A percentile compares a stretch with the other conserved stretches of the same genome.
Evolutionary conservation across 2,888 invertebrate species (phyloP).

Genomic region (Lycia hirtaria): DNA sequence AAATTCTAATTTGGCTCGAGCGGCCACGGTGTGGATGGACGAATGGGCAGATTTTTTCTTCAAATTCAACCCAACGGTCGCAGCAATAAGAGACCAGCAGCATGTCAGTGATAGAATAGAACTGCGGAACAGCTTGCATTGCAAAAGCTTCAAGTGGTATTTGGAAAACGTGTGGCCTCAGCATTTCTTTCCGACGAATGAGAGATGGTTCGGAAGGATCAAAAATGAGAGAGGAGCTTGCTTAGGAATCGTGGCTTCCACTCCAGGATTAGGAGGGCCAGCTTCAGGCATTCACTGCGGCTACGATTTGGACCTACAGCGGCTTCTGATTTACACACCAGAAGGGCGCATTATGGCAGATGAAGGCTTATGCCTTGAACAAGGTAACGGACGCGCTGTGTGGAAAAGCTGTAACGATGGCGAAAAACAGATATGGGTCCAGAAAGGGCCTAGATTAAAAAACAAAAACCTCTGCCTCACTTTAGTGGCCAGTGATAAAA

Average conservation of each 20-base stretch:
- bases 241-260: slow-evolving; percentile 72
- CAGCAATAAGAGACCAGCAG: slow-evolving; percentile 84
- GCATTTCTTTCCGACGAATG: slow-evolving; percentile 95
- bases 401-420: slow-evolving; percentile 90
- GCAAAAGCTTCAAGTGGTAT: slow-evolving; percentile 97
- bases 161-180: slow-evolving; percentile 97
- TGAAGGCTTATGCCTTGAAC: slow-evolving; percentile 94
- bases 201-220: slow-evolving; percentile 96
- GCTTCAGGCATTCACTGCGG: slow-evolving; percentile 89
- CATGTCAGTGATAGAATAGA: slow-evolving; percentile 87
- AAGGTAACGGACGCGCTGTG: slow-evolving; percentile 87
- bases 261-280: slow-evolving; percentile 89
- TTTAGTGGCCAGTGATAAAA: slow-evolving; percentile 53
- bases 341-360: slow-evolving; percentile 93
- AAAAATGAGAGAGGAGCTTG: slow-evolving; percentile 76
- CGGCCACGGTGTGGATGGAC: slow-evolving; percentile 99
- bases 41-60: slow-evolving; percentile 97
- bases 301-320: slow-evolving; percentile 84
- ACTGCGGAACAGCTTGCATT: slow-evolving; percentile 89
- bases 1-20: slow-evolving; percentile 95
- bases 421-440: slow-evolving; percentile 89
- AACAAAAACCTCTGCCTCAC: slow-evolving; percentile 69
- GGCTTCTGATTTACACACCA: slow-evolving; percentile 89
- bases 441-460: slow-evolving; percentile 72
- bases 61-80: slow-evolving; percentile 91